Evolutionary conservation across 2,888 invertebrate genomes (phyloP), one percentile per base, ranked within the genome.

Genomic region (Baronia brevicornis): DNA sequence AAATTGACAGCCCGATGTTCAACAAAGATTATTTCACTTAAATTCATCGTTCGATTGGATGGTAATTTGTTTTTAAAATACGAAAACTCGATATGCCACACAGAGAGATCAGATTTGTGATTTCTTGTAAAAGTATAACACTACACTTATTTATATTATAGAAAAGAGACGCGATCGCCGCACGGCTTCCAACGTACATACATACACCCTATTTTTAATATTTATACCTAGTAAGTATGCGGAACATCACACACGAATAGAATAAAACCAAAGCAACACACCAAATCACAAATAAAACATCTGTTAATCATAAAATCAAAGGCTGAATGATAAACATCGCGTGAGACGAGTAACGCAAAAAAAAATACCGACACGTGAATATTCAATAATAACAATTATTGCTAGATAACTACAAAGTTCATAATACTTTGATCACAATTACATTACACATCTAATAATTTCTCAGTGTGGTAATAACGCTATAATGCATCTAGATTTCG

Each of bases 101-200:
- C 55, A 62, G 58, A 60, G 54, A 59, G 52, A 60, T 66, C 65
- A 62, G 60, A 62, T 70, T 75, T 79, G 73, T 78, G 75, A 79
- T 79, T 71, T 69, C 59, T 64, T 82, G 79, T 79, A 78, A 78
- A 79, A 79, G 67, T 68, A 48, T 67, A 69, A 70, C 70, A 70
- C 79, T 80, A 82, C 79, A 60, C 78, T 79, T 82, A 78, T 61
- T 62, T 70, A 71, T 60, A 71, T 68, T 63, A 73, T 68, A 75
- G 64, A 58, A 66, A 66, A 57, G 48, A 48, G 53, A 60, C 69
- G 69, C 79, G 79, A 63, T 66, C 78, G 77, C 78, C 78, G 48
- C 60, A 58, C 60, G 50, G 51, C 60, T 48, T 52, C 52, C 58
- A 56, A 60, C 58, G 56, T 57, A 51, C 60, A 55, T 51, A 54